Evolutionary conservation across 2,797 vertebrate genomes (phyloP).

Genomic region (Artibeus jamaicensis): DNA sequence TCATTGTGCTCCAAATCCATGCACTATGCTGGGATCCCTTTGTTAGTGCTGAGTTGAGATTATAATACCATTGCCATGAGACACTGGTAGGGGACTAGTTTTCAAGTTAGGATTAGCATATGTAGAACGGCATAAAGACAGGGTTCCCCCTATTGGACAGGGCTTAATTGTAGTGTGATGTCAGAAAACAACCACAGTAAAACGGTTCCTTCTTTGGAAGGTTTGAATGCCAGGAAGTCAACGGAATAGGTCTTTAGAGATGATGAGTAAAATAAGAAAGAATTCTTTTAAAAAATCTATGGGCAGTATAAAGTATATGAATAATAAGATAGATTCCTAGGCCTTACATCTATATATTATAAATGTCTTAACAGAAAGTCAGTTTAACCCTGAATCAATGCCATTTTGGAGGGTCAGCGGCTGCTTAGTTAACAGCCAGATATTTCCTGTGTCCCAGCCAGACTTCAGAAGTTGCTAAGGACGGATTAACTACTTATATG

Average conservation of each 20-base stretch:
- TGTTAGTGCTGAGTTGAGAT: not conserved
- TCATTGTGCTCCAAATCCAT: not conserved
- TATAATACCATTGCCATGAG: not conserved
- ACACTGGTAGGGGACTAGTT: not conserved
- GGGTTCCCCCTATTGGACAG: not conserved
- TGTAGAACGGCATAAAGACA: not conserved
- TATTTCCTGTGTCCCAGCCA: constrained; percentile 35
- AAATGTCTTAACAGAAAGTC: constrained; percentile 54
- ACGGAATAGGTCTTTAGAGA: not conserved
- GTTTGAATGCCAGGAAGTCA: not conserved
- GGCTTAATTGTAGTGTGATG: not conserved
- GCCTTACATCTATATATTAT: constrained; percentile 54
- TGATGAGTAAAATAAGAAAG: constrained; percentile 13
- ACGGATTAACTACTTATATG: not conserved
- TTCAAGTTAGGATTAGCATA: not conserved
- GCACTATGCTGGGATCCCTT: not conserved
- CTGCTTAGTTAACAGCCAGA: constrained; percentile 25
- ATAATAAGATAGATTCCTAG: constrained; percentile 42
- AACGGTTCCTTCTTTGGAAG: not conserved
- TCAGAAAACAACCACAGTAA: not conserved
- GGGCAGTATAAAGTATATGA: not conserved
- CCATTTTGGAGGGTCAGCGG: not conserved
- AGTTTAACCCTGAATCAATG: constrained; percentile 32
- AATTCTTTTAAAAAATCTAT: not conserved
- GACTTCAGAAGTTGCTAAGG: not conserved